Evolutionary conservation across 2,888 invertebrate genomes (phyloP), one percentile per base, ranked within the genome.

Genomic region (Parapristionchus giblindavisi): DNA sequence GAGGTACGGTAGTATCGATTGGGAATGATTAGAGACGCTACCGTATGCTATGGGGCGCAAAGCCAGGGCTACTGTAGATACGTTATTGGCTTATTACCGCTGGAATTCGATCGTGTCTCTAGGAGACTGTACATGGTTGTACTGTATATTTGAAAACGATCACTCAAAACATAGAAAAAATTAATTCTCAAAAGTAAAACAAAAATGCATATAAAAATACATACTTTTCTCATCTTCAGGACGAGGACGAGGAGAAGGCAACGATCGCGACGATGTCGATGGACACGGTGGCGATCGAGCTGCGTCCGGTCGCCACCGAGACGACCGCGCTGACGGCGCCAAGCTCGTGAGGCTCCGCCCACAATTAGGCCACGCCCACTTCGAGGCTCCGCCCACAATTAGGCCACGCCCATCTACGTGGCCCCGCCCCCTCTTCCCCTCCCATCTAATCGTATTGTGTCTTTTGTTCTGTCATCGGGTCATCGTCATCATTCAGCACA

Each of bases 1-100:
- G 43, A 17, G 43, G 63, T 65, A 65, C 63, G 40, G 63, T 43
- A 65, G 63, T 38, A n/a, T n/a, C n/a, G n/a, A n/a, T n/a, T 11
- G 14, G 40, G 3, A 17, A 5, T 6, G 38, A 27, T 54, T 34
- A 58, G 58, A 54, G 3, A 3, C 21, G 54, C 29, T 24, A 58
- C 34, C 24, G 58, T 17, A 34, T 11, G 29, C 54, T 6, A 11
- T 1, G 11, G 58, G 32, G n/a, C 3, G n/a, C n/a, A n/a, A 11
- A 34, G 27, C 0, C 34, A 14, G 8, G 60, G 60, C 34, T 54
- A 54, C 54, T 6, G 54, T 54, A 54, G 54, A 11, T 11, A 3
- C 24, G 24, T 54, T 27, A 29, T 27, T 27, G 24, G 56, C 56
- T 29, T 27, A 27, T 58, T 6, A 21, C 8, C 17, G 34, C 14